phyloP scores from a whole-genome alignment of 1,140 invertebrate genomes.

The Lethocerus indicus region DNA sequence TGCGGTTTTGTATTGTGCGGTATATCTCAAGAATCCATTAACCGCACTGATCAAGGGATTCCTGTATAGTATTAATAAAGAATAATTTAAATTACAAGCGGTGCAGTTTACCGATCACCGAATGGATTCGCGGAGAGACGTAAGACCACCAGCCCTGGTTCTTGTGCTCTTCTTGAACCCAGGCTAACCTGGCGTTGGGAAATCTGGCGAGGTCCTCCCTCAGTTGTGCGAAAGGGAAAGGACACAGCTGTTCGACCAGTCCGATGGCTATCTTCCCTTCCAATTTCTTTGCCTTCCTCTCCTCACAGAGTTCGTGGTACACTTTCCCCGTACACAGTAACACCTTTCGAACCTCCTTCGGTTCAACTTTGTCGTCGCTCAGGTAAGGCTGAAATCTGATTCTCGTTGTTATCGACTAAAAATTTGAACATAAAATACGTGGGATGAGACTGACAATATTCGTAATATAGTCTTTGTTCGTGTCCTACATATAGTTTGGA shows the following conservation, averaged over 20 bases:
- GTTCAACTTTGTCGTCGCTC: too few species aligned
- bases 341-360: constrained; percentile 19
- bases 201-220: constrained; percentile 50
- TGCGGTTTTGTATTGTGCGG: too few species aligned
- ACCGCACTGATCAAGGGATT: too few species aligned
- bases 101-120: too few species aligned
- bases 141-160: constrained; percentile 60
- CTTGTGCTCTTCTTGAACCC: constrained; percentile 78
- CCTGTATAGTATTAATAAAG: too few species aligned
- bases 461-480: too few species aligned
- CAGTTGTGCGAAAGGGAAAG: constrained; percentile 72
- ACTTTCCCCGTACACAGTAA: constrained; percentile 70
- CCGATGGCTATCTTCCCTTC: constrained; percentile 53
- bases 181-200: constrained; percentile 47
- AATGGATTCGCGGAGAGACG: not conserved
- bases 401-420: constrained; percentile 45
- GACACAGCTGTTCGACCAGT: constrained; percentile 64
- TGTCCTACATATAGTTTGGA: too few species aligned
- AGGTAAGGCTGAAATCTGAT: too few species aligned
- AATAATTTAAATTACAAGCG: too few species aligned
- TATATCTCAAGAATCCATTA: too few species aligned
- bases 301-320: constrained; percentile 61
- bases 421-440: constrained; percentile 62
- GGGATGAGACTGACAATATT: constrained; percentile 64
- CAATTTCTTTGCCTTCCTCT: constrained; percentile 33